Base-by-base conservation (phyloP, 1,140 invertebrate species). In the Hyposmocoma kahamanoa region DNA sequence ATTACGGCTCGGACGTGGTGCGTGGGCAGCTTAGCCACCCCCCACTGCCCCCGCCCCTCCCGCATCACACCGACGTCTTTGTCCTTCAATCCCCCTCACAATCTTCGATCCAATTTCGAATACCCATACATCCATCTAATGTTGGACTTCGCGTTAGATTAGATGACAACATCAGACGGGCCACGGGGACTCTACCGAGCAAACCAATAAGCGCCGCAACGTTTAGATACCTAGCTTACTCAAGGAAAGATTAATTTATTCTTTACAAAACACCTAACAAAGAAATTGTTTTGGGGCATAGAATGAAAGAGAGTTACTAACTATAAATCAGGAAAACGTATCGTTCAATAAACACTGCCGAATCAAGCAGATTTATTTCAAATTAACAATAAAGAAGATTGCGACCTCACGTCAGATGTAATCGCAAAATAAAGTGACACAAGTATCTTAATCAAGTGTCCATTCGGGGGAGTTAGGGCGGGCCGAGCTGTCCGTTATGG, bases 1-100 rank as follows among this genome's bases (percentile, higher is more conserved):
- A 84, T 84, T 84, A 84, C 78, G 64, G 78, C 62, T 72, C 65
- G 77, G 76, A 82, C 80, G 78, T 80, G 76, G 78, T 84, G 80
- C 80, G 80, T 81, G 72, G 80, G 75, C 64, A 50, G 74, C 46
- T 50, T 17, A 10, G 10, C 19, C 22, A 24, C 17, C 22, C 13
- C 13, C 44, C 26, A 8, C 2, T 17, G 1, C 15, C 13, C 11
- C 21, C 24, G 36, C 50, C 20, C 62, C 53, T 59, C 53, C 63
- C 61, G 13, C 53, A 47, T 56, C 66, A 60, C 67, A 64, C 62
- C 63, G 56, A 24, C 63, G 61, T 71, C 74, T 77, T 82, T 78
- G 77, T 77, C 70, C 80, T 74, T 77, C 80, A 72, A 84, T 79
- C 75, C 69, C 77, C 78, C 72, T 75, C 68, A 73, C 64, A 69